These are phyloP conservation scores for Lasaia peninsularis DNA, from an alignment of 1,140 invertebrate genomes.

Conservation along the genomic window DNA sequence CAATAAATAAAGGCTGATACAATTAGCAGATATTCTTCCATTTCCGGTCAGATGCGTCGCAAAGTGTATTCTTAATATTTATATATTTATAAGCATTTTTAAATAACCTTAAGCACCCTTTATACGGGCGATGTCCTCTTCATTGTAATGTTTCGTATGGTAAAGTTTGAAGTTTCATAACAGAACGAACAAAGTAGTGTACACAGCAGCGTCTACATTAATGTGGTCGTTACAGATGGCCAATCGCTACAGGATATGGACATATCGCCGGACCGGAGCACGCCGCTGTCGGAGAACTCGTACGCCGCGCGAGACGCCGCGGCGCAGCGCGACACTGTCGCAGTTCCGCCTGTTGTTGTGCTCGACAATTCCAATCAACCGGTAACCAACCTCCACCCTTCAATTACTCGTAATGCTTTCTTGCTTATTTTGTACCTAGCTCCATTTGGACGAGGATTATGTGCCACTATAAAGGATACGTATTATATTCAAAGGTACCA, in stretches of 20 bases:
- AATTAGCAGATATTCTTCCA: no score
- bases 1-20: no score
- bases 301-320: constrained; percentile 46
- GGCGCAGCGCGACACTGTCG: constrained; percentile 36
- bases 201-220: background rate
- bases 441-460: background rate
- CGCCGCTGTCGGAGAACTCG: constrained; percentile 62
- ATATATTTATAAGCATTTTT: no score
- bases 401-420: background rate
- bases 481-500: no score
- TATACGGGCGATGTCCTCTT: no score
- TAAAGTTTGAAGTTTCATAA: no score
- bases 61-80: no score
- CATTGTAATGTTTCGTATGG: no score
- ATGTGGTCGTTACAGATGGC: constrained; percentile 39
- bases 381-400: constrained; percentile 30
- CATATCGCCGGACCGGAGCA: constrained; percentile 65
- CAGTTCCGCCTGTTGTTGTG: constrained; percentile 58
- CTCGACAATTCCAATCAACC: constrained; percentile 66
- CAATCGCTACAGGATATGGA: constrained; percentile 67
- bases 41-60: no score
- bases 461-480: no score
- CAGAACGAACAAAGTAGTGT: no score
- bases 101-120: no score
- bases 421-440: background rate